phyloP scores from a whole-genome alignment of 1,140 invertebrate genomes.

The Mercenaria mercenaria region DNA sequence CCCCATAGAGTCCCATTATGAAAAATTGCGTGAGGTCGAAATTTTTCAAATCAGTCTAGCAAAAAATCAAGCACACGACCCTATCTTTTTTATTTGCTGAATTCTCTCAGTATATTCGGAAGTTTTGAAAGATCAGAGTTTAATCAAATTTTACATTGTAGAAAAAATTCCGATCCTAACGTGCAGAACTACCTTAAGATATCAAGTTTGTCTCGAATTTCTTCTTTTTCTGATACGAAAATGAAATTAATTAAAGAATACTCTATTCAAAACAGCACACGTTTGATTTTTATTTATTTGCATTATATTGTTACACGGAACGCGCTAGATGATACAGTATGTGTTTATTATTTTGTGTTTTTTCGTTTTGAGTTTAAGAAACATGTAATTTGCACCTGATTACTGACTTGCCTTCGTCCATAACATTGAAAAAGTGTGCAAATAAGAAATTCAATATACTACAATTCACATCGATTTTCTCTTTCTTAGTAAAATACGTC shows the following conservation, averaged over 20 bases:
- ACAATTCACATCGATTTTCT: conserved; percentile 17
- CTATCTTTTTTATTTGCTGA: too few relatives aligned
- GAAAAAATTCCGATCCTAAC: too few relatives aligned
- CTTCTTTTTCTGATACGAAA: too few relatives aligned
- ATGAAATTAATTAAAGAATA: neutral
- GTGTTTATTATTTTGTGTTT: conserved; percentile 15
- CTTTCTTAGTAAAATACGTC: conserved; percentile 32
- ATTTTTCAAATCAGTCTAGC: too few relatives aligned
- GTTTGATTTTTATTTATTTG: neutral
- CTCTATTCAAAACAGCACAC: neutral
- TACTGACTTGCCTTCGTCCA: neutral
- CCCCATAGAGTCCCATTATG: too few relatives aligned
- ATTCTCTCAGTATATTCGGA: too few relatives aligned
- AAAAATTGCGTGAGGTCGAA: too few relatives aligned
- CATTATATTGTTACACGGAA: neutral
- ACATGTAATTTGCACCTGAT: neutral
- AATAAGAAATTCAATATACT: conserved; percentile 16
- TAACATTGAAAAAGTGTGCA: conserved; percentile 32
- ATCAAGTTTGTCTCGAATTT: too few relatives aligned
- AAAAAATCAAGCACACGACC: too few relatives aligned
- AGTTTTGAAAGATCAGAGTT: too few relatives aligned
- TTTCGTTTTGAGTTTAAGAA: neutral
- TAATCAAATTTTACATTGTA: too few relatives aligned
- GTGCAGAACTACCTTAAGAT: too few relatives aligned
- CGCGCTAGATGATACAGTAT: neutral